Evolutionary conservation across 2,797 vertebrate species (phyloP), one percentile per base, ranked within the genome.

Genomic region (Acanthis flammea): DNA sequence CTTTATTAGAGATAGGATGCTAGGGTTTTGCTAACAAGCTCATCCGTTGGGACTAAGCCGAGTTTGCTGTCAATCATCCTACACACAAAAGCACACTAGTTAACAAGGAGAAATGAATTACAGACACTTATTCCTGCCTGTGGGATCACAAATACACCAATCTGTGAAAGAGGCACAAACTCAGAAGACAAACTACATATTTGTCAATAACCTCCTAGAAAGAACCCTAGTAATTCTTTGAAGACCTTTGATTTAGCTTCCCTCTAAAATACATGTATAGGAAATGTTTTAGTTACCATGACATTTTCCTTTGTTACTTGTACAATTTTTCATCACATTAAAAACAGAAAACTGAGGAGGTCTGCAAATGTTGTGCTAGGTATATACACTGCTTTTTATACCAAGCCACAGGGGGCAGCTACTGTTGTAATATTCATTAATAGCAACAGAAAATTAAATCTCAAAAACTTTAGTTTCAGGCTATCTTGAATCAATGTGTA

Each of bases 81-180:
- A 79, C 97, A 98, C 97, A 98, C 97, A 98, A 98, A 98, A 98
- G 97, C 97, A 91, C 97, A 97, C 98, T 98, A 97, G 97, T 98
- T 98, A 98, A 98, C 97, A 98, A 98, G 98, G 97, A 97, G 98
- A 97, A 98, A 98, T 98, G 97, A 98, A 98, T 98, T 98, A 98
- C 97, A 98, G 98, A 98, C 98, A 97, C 98, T 98, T 98, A 98
- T 98, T 97, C 95, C 97, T 98, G 97, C 98, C 97, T 97, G 98
- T 98, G 97, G 98, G 98, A 98, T 98, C 97, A 98, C 98, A 98
- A 98, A 98, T 98, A 98, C 97, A 98, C 97, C 98, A 97, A 98
- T 98, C 98, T 98, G 98, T 97, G 97, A 98, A 98, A 97, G 97
- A 98, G 98, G 97, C 98, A 97, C 97, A 98, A 98, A 98, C 97